Evolutionary conservation across 2,797 vertebrate genomes (phyloP), one percentile per base, ranked within the genome.

Genomic region (Pelochelys cantorii): DNA sequence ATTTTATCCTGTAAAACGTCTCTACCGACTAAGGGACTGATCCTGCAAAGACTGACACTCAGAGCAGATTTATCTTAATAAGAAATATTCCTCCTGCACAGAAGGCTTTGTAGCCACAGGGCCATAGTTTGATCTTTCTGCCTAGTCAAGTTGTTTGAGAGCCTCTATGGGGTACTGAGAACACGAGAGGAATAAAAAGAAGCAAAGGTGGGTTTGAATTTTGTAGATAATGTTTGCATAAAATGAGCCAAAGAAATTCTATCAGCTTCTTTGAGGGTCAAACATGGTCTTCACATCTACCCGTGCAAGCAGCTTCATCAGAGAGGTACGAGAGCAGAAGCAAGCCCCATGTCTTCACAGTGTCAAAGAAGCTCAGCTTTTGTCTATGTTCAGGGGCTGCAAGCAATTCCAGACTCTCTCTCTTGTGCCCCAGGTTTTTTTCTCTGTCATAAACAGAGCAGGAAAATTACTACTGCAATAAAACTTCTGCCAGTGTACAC

Each of bases 1-100:
- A 15, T 84, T 93, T 91, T 20, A 62, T 86, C 42, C 11, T 29
- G 79, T 42, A n/a, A 90, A 93, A 82, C 59, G 31, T 71, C 82
- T 80, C 54, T 29, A 88, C 90, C 75, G 88, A 87, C 88, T 82
- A 27, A 81, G 92, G 83, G 87, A 52, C 74, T 71, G 56, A 27
- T 89, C 78, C 84, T 79, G 79, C 23, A 88, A 59, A 85, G 85
- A 31, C 27, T 71, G 91, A 78, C 68, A 84, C 80, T 5, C 82
- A 11, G 90, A 22, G 95, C 86, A 80, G 83, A 85, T 48, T 0
- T 88, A 75, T 78, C 94, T 52, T 85, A 13, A n/a, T 17, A 17
- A 78, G 83, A 86, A 85, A 74, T 53, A 80, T 60, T 0, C 0
- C 17, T 2, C 1, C 31, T 81, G 29, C 52, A 42, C 81, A 90